Evolutionary conservation across 2,888 invertebrate species (phyloP).

Genomic region (Melinaea menophilus): DNA sequence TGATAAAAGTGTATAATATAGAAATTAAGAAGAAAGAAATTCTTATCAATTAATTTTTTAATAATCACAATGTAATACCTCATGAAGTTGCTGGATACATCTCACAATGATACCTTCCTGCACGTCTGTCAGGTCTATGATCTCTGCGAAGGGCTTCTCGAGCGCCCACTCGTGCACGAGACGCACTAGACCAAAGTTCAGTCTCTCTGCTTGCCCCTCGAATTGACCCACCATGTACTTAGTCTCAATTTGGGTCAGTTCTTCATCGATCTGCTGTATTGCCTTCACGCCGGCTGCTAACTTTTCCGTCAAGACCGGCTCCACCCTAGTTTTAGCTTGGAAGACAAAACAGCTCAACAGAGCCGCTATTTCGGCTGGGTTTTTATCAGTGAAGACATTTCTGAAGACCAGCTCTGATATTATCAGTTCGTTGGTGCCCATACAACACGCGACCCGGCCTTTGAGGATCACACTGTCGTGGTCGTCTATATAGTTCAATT

Average conservation of each 20-base stretch:
- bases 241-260: constrained; percentile 82
- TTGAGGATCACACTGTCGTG: constrained; percentile 70
- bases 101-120: constrained; percentile 99
- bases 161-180: constrained; percentile 98
- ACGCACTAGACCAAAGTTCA: constrained; percentile 93
- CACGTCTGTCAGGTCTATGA: constrained; percentile 94
- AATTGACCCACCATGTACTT: constrained; percentile 75
- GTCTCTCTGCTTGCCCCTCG: constrained; percentile 61
- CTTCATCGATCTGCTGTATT: constrained; percentile 82
- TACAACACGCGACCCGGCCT: constrained; percentile 69
- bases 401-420: constrained; percentile 96
- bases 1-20: too few relatives aligned
- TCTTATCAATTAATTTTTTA: too few relatives aligned
- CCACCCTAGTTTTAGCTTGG: constrained; percentile 85
- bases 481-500: constrained; percentile 82
- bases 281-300: constrained; percentile 81
- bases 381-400: constrained; percentile 90
- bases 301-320: constrained; percentile 77
- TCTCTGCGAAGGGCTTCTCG: constrained; percentile 95
- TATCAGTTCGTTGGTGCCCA: constrained; percentile 87
- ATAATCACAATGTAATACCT: constrained; percentile 71
- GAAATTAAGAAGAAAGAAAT: too few relatives aligned
- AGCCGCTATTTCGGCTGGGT: constrained; percentile 95
- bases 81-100: constrained; percentile 97
- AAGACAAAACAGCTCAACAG: constrained; percentile 95